These are phyloP conservation scores for Rhodophaea formosa DNA, from an alignment of 2,888 invertebrate species.

Conservation along the genomic window DNA sequence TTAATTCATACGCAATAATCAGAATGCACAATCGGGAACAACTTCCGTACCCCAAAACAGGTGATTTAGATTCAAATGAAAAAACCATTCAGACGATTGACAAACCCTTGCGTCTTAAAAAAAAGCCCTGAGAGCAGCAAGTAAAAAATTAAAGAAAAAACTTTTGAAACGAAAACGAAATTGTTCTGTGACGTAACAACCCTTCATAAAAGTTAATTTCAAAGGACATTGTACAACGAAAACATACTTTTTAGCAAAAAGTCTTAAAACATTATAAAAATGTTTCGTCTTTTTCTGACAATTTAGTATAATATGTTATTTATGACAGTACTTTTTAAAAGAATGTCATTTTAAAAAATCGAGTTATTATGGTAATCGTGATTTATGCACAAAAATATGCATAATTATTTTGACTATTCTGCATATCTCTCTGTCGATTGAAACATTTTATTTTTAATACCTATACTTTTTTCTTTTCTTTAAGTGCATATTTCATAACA, in stretches of 20 bases:
- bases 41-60: conserved; percentile 69
- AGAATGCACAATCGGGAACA: conserved; percentile 38
- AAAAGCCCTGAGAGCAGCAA: conserved; percentile 42
- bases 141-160: conserved; percentile 36
- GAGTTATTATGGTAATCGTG: background rate
- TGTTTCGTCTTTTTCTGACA: background rate
- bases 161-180: conserved; percentile 50
- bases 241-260: background rate
- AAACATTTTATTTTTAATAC: background rate
- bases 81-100: conserved; percentile 54
- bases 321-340: background rate
- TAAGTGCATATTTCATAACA: background rate
- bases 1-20: conserved; percentile 37
- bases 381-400: background rate
- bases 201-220: conserved; percentile 31
- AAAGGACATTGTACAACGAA: background rate
- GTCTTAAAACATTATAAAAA: background rate
- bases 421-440: background rate
- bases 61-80: conserved; percentile 55
- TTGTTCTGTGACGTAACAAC: conserved; percentile 31
- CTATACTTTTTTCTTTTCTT: background rate
- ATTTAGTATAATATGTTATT: background rate
- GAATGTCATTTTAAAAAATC: background rate
- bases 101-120: conserved; percentile 55
- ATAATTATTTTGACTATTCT: background rate